These are phyloP conservation scores for Smutsia gigantea DNA, from an alignment of 2,797 vertebrate genomes.

Conservation along the genomic window DNA sequence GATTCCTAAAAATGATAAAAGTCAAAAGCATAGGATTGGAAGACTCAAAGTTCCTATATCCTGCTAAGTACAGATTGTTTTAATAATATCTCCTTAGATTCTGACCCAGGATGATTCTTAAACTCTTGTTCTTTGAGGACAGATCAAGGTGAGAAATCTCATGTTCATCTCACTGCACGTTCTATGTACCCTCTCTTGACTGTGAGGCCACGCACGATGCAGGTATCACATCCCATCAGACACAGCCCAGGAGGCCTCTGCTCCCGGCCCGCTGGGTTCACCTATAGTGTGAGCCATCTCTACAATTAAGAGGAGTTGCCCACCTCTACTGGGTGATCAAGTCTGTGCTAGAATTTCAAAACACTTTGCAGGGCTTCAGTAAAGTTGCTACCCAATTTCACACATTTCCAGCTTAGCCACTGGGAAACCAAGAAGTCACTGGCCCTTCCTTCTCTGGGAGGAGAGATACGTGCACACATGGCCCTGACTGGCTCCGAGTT, in stretches of 20 bases:
- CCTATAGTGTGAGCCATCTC: background rate
- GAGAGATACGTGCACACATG: background rate
- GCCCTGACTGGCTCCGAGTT: background rate
- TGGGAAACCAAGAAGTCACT: background rate
- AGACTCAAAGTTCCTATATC: background rate
- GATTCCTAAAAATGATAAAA: constrained; percentile 34
- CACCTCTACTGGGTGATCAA: background rate
- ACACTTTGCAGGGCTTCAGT: background rate
- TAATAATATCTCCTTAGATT: background rate
- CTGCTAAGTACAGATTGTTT: background rate
- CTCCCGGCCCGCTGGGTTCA: background rate
- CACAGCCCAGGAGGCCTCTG: accelerated
- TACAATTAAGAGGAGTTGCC: background rate
- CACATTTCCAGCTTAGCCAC: background rate
- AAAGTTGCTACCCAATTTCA: background rate
- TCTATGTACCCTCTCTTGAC: too few relatives aligned
- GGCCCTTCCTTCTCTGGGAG: background rate
- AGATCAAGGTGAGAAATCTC: background rate
- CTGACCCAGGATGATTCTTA: background rate
- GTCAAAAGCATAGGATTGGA: background rate
- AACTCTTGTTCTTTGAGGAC: background rate
- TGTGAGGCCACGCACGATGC: accelerated
- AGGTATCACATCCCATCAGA: background rate
- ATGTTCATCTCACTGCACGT: background rate
- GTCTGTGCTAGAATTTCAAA: background rate